phyloP scores from a whole-genome alignment of 2,888 invertebrate genomes.

The Chorisops tibialis region DNA sequence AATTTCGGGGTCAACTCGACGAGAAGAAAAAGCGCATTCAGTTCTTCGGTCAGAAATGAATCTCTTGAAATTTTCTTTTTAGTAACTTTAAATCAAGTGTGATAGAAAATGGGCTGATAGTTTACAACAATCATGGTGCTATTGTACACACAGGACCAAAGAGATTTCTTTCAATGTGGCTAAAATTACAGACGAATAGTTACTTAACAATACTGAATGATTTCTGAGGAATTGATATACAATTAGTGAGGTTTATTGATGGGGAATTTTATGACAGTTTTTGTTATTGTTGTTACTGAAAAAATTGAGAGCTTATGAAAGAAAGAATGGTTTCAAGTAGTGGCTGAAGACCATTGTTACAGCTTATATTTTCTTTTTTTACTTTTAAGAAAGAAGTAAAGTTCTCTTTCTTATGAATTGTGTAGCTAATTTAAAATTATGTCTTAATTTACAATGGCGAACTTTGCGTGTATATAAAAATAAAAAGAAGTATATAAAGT shows the following conservation, averaged over 20 bases:
- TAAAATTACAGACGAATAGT: background rate
- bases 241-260: slow-evolving; percentile 4
- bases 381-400: no score
- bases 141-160: background rate
- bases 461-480: no score
- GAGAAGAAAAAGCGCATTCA: no score
- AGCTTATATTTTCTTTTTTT: no score
- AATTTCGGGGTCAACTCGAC: no score
- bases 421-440: no score
- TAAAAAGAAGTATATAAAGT: no score
- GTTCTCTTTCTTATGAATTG: no score
- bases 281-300: background rate
- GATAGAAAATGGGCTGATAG: slow-evolving; percentile 6
- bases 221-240: slow-evolving; percentile 1
- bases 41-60: background rate
- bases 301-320: background rate
- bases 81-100: background rate
- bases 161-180: background rate
- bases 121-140: slow-evolving; percentile 2
- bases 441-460: no score
- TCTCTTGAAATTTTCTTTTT: background rate
- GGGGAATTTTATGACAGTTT: no score
- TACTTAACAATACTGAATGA: background rate
- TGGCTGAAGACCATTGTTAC: no score
- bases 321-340: no score